Base-by-base conservation (phyloP, 2,797 vertebrate species). In the Sebastes matsubarae region DNA sequence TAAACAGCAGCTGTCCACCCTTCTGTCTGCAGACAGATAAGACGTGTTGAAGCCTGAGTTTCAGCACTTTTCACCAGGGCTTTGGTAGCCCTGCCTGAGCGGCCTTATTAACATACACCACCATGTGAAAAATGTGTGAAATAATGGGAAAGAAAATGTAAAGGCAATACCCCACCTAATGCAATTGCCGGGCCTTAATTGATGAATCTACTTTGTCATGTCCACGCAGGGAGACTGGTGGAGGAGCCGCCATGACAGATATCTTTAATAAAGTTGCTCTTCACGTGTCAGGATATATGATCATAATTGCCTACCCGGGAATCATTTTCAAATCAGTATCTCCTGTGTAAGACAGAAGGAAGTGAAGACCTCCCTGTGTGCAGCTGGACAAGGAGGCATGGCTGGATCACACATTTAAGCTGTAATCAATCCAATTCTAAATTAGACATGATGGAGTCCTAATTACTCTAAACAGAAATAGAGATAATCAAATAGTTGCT, bases 231-330 rank as follows among this genome's bases (percentile, higher is more conserved):
- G 85, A 90, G 84, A 92, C 80, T 77, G 83, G 76, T 46, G 68
- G 86, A 83, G 82, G 80, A 88, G 87, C 78, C 72, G 27, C 88
- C 67, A 74, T 94, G 95, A 96, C 91, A 93, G 92, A 95, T 94
- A 87, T 92, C 87, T 94, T 94, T 94, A 94, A 95, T 94, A 94
- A 95, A 94, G 85, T 88, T 88, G 83, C 77, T 83, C 87, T 87
- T 93, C 89, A 90, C 57, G 54, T 83, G 85, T 90, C 90, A 86
- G 77, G 84, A 92, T 89, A 88, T 90, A 91, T 83, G 89, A 87
- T 87, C 81, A 87, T 91, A 92, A 94, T 91, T 92, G 83, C 81
- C 87, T 88, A 83, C 81, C 79, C 57, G 73, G 75, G 82, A 91
- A 87, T 92, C 87, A 85, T 93, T 92, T 87, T 90, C 63, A 88